These are phyloP conservation scores for Chrysolina haemoptera DNA, from an alignment of 2,888 invertebrate genomes.

Conservation along the genomic window DNA sequence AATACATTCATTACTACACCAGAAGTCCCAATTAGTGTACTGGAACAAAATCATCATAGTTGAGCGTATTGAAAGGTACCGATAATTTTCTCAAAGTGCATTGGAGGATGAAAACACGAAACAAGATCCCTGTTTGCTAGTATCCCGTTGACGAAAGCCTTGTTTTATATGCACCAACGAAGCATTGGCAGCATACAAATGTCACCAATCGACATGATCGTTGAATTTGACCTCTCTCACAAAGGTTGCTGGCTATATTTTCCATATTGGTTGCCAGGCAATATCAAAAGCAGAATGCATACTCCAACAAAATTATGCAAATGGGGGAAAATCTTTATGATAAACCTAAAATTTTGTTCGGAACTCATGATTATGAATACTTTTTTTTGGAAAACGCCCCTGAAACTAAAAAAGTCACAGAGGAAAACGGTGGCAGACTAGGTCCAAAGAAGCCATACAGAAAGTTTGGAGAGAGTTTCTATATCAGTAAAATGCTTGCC, in stretches of 20 bases:
- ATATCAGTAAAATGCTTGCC: no score
- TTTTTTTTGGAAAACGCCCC: no score
- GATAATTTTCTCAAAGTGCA: neutral
- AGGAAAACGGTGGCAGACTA: no score
- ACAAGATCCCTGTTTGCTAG: neutral
- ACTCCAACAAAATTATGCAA: neutral
- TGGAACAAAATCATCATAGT: no score
- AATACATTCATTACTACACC: no score
- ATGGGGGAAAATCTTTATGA: neutral
- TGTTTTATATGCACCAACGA: slow-evolving; percentile 2
- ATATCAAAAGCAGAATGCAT: neutral
- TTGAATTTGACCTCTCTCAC: neutral
- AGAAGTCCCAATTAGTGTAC: no score
- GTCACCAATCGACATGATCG: slow-evolving; percentile 27
- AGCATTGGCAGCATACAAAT: slow-evolving; percentile 23
- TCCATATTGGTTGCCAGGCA: neutral
- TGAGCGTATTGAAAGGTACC: neutral
- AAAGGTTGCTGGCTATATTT: slow-evolving; percentile 8
- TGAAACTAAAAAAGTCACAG: no score
- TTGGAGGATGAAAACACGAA: neutral
- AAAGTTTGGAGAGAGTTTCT: no score
- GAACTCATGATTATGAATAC: no score
- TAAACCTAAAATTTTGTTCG: neutral
- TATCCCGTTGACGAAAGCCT: neutral
- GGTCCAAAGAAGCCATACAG: no score